Percentiles rank a stretch among this genome's conserved stretches.
Conservation (phyloP, 2,888 invertebrate genomes). For the Volucella bombylans region DNA sequence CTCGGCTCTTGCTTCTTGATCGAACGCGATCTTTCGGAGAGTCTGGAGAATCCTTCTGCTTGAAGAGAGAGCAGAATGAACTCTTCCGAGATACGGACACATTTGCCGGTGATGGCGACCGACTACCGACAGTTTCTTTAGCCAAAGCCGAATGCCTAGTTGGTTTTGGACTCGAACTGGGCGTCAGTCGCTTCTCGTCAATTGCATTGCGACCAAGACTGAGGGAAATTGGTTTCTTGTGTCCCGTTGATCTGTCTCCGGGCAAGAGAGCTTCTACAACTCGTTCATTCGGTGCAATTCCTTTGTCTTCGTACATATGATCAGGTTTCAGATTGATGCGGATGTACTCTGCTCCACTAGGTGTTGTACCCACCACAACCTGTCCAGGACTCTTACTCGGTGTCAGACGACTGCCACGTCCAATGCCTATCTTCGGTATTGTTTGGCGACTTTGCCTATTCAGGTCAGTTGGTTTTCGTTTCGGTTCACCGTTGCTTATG, state of each 20-base stretch:
- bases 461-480: constrained; percentile 60
- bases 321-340: constrained; percentile 90
- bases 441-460: constrained; percentile 46
- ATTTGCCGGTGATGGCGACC: constrained; percentile 88
- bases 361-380: constrained; percentile 81
- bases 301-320: constrained; percentile 86
- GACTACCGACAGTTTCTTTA: constrained; percentile 79
- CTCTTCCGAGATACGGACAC: constrained; percentile 88
- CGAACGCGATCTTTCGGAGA: constrained; percentile 82
- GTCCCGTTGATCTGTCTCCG: constrained; percentile 76
- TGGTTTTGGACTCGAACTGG: constrained; percentile 83
- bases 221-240: constrained; percentile 85
- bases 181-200: constrained; percentile 82
- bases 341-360: constrained; percentile 84
- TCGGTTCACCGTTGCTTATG: constrained; percentile 77
- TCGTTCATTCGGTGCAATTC: constrained; percentile 82
- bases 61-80: constrained; percentile 91
- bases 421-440: constrained; percentile 48
- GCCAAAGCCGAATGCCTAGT: constrained; percentile 78
- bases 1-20: constrained; percentile 87
- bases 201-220: constrained; percentile 83
- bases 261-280: constrained; percentile 79
- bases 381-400: constrained; percentile 80
- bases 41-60: constrained; percentile 85
- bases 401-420: constrained; percentile 48